Conservation (phyloP, 2,888 invertebrate genomes). For the Calliscelio sp. region DNA sequence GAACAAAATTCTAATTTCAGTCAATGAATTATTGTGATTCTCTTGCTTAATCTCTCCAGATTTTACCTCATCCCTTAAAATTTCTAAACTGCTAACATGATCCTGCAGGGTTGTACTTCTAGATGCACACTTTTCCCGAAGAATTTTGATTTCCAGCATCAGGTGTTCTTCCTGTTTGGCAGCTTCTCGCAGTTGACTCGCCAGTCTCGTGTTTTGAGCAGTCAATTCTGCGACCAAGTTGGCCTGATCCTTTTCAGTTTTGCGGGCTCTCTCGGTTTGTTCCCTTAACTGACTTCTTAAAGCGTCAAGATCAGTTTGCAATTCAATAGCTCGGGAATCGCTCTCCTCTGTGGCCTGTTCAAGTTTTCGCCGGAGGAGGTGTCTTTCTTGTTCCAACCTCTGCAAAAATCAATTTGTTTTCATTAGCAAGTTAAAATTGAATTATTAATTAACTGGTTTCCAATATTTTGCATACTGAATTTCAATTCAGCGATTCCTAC, state of each 20-base stretch:
- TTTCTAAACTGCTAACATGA: conserved; percentile 95
- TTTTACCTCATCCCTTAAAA: conserved; percentile 92
- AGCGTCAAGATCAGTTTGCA: conserved; percentile 95
- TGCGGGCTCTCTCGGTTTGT: conserved; percentile 86
- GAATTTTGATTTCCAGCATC: conserved; percentile 91
- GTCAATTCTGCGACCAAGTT: conserved; percentile 93
- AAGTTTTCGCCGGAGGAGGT: conserved; percentile 93
- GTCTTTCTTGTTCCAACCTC: conserved; percentile 97
- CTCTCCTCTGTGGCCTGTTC: conserved; percentile 95
- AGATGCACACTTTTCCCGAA: conserved; percentile 94
- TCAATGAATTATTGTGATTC: no score
- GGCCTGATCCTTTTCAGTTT: conserved; percentile 92
- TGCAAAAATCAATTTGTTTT: conserved; percentile 85
- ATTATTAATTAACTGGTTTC: no score
- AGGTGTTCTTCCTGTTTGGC: conserved; percentile 93
- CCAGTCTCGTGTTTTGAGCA: conserved; percentile 95
- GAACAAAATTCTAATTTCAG: no score
- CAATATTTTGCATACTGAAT: no score
- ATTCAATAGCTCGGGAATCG: conserved; percentile 94
- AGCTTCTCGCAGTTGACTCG: conserved; percentile 94
- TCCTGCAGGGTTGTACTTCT: conserved; percentile 93
- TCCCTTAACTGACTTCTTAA: conserved; percentile 91
- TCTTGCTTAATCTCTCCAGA: no score
- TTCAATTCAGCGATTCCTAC: no score
- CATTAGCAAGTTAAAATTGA: not conserved